Conservation (phyloP, 2,888 invertebrate species). For the Merodon equestris region DNA sequence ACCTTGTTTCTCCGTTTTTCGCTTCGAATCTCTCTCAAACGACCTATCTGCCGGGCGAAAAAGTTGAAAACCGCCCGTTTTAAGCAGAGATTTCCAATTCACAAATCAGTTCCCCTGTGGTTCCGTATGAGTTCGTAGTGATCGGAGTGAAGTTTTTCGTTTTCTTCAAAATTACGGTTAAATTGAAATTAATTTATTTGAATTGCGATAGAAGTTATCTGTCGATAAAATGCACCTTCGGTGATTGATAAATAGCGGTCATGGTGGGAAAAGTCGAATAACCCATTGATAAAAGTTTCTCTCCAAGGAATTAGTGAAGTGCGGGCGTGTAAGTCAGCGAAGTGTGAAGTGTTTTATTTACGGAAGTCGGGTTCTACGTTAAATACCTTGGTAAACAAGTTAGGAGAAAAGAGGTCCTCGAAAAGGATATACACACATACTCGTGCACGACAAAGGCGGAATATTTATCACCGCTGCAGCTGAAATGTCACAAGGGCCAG, state of each 20-base stretch:
- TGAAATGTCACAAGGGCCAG: constrained; percentile 63
- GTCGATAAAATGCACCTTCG: not conserved
- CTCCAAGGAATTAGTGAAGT: not conserved
- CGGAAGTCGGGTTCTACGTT: constrained; percentile 27
- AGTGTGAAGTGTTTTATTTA: constrained; percentile 34
- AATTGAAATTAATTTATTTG: no score
- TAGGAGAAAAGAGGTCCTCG: constrained; percentile 3
- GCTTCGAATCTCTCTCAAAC: constrained; percentile 13
- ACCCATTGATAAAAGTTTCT: not conserved
- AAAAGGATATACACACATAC: constrained; percentile 12
- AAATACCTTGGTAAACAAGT: constrained; percentile 15
- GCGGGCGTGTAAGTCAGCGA: constrained; percentile 12
- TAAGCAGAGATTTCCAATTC: constrained; percentile 42
- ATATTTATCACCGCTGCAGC: constrained; percentile 47
- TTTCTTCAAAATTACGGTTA: no score
- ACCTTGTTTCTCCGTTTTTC: constrained; percentile 8
- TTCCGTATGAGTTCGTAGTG: constrained; percentile 42
- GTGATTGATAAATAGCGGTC: not conserved
- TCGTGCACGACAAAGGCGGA: constrained; percentile 26
- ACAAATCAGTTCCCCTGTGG: constrained; percentile 51
- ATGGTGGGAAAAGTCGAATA: constrained; percentile 1
- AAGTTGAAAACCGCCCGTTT: constrained; percentile 38
- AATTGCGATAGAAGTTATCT: constrained; percentile 2
- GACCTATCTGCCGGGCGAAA: constrained; percentile 13
- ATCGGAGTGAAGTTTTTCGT: constrained; percentile 5